phyloP scores from a whole-genome alignment of 1,140 invertebrate species.

The Drosophila miranda region DNA sequence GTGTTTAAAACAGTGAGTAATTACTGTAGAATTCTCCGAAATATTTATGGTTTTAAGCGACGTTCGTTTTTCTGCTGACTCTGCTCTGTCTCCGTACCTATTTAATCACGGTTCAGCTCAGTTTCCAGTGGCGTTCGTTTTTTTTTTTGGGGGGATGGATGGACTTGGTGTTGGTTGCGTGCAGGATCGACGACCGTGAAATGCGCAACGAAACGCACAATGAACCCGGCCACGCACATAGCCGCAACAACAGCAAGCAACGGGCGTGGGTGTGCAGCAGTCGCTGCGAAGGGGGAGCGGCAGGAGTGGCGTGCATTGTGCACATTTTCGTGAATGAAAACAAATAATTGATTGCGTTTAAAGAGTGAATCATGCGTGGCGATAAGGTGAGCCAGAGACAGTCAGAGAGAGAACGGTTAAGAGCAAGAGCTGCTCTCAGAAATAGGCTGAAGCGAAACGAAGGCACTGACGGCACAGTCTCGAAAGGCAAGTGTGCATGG shows the following conservation, averaged over 20 bases:
- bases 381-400: slow-evolving; percentile 47
- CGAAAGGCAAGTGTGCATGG: slow-evolving; percentile 55
- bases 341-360: slow-evolving; percentile 68
- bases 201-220: slow-evolving; percentile 73
- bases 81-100: background rate
- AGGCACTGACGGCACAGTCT: slow-evolving; percentile 19
- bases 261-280: slow-evolving; percentile 18
- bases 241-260: slow-evolving; percentile 29
- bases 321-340: slow-evolving; percentile 73
- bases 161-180: slow-evolving; percentile 43
- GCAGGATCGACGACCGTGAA: slow-evolving; percentile 80
- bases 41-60: too few species aligned
- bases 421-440: slow-evolving; percentile 25
- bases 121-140: background rate
- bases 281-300: background rate
- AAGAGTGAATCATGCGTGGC: slow-evolving; percentile 72
- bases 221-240: slow-evolving; percentile 62
- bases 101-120: slow-evolving; percentile 1
- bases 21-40: too few species aligned
- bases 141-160: slow-evolving; percentile 38
- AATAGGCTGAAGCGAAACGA: slow-evolving; percentile 55
- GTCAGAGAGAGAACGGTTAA: background rate
- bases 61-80: too few species aligned
- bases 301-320: slow-evolving; percentile 48
- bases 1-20: too few species aligned